Evolutionary conservation across 1,140 invertebrate genomes (phyloP).

Genomic region (Euschistus heros): DNA sequence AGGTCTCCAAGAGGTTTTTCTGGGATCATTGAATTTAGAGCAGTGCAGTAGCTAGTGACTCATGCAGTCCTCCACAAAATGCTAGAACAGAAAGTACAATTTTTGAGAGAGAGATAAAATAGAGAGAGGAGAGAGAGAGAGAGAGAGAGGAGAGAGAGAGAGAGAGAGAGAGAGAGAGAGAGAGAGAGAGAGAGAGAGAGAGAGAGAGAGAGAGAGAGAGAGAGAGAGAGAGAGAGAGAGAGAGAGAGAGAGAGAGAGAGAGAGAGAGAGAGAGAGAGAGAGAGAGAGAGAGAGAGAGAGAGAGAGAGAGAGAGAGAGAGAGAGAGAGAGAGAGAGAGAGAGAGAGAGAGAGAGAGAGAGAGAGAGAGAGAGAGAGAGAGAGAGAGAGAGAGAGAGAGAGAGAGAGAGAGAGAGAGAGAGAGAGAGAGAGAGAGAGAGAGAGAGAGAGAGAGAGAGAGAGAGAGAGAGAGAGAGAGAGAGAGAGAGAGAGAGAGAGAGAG

Average conservation of each 20-base stretch:
- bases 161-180: conserved; percentile 13
- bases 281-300: neutral
- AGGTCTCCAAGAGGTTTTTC: no score
- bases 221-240: conserved; percentile 11
- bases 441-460: no score
- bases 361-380: neutral
- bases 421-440: neutral
- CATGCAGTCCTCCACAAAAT: no score
- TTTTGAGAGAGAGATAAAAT: no score
- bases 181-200: conserved; percentile 13
- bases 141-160: conserved; percentile 10
- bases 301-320: neutral
- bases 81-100: no score
- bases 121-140: conserved; percentile 7
- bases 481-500: no score
- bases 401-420: neutral
- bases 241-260: conserved; percentile 13
- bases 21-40: no score
- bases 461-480: no score
- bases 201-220: conserved; percentile 10
- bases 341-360: neutral
- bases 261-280: conserved; percentile 10
- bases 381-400: neutral
- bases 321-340: neutral
- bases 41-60: no score